A percentile compares a stretch with the other conserved stretches of the same genome.
phyloP scores from a whole-genome alignment of 2,888 invertebrate species.

The Tenodera sinensis region DNA sequence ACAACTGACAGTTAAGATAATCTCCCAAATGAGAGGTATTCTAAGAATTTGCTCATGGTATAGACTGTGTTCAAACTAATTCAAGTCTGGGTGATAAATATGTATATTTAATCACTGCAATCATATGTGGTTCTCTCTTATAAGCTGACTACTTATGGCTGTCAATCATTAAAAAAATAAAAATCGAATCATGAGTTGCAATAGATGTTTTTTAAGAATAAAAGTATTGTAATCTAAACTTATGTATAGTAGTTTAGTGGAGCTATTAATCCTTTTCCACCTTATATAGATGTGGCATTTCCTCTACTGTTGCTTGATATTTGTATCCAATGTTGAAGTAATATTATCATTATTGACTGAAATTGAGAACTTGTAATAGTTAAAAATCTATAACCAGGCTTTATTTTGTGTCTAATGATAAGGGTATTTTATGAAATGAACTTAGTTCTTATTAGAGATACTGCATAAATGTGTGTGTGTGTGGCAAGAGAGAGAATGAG shows the following conservation, averaged over 20 bases:
- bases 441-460: background rate
- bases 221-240: background rate
- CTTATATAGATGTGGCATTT: background rate
- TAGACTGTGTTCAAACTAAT: conserved; percentile 30
- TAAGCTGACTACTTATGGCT: background rate
- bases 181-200: background rate
- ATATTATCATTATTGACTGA: conserved; percentile 11
- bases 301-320: conserved; percentile 8
- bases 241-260: background rate
- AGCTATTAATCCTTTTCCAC: background rate
- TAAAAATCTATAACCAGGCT: background rate
- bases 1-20: background rate
- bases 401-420: background rate
- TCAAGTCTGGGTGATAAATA: conserved; percentile 8
- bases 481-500: background rate
- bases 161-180: background rate
- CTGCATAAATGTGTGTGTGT: background rate
- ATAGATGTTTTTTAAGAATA: background rate
- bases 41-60: conserved; percentile 31
- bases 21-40: conserved; percentile 16
- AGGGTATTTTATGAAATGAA: background rate
- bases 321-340: conserved; percentile 15
- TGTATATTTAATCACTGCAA: background rate
- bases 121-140: background rate
- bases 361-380: background rate